Base-by-base conservation (phyloP, 1,140 invertebrate species). In the Prorops nasuta region DNA sequence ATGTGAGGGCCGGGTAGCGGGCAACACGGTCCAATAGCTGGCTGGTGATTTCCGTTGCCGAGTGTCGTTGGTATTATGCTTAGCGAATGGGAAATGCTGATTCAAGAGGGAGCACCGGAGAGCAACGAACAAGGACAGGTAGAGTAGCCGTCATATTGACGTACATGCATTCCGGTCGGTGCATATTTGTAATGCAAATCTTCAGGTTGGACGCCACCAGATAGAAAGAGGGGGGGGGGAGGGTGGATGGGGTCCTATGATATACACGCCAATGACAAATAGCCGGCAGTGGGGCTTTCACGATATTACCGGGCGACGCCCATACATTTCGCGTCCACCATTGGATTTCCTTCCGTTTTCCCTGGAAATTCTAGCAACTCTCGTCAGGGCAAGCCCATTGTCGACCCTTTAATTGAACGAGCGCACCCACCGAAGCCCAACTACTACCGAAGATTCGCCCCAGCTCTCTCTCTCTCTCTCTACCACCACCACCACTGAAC, bases 121-220 rank as follows among this genome's bases (percentile, higher is more conserved):
- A n/a, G n/a, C n/a, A n/a, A n/a, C n/a, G n/a, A n/a, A n/a, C n/a
- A n/a, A n/a, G n/a, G n/a, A n/a, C n/a, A n/a, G n/a, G n/a, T n/a
- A n/a, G n/a, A n/a, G n/a, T n/a, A 28, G 24, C 21, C 41, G 44
- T 57, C 51, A 60, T 60, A 60, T 60, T 52, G 55, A 56, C 50
- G 38, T 49, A 40, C 37, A 48, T 17, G 36, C 18, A 28, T 3
- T 34, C 45, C 39, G 15, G n/a, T 8, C 9, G 12, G 54, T 16
- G 20, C 34, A 50, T 50, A 56, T 59, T 63, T 59, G 60, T 51
- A 54, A 59, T 59, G 56, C 60, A 63, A 63, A 63, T 63, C 46
- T 52, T 48, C 44, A 46, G 47, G 46, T 14, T 31, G 28, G 24
- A 28, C 24, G 24, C 10, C 24, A 28, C 12, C 6, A 14, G 34